Base-by-base conservation (phyloP, 2,113 vertebrate species). In the Centrocercus urophasianus region DNA sequence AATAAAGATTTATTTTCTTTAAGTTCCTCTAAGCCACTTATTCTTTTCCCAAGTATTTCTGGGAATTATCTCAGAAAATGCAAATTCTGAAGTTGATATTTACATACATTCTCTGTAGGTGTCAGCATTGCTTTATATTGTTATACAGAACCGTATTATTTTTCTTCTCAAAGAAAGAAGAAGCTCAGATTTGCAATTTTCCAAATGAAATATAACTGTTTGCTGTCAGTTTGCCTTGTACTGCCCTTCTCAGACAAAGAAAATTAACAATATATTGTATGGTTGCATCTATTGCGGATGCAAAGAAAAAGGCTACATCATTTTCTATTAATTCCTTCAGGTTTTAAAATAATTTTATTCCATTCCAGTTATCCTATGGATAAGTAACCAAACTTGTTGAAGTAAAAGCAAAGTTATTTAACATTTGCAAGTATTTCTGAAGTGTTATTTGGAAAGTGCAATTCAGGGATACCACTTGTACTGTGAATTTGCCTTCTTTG, bases 71-170 rank as follows among this genome's bases (percentile, higher is more conserved):
- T 57, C 54, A 43, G 63, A 89, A 65, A 86, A 93, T 70, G 63
- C 11, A 86, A 94, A 94, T 94, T 93, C 74, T 84, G 92, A 30
- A 48, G 80, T 82, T 93, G 75, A 91, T 97, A 96, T 97, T 96
- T 97, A 89, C 96, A 93, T 96, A 95, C 77, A 86, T 96, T 95
- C 92, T 97, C 96, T 97, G 95, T 97, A 97, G 97, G 93, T 97
- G 97, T 98, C 97, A 98, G 93, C 97, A 96, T 98, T 97, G 97
- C 96, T 97, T 98, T 97, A 93, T 92, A 74, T 86, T 95, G 89
- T 88, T 91, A 56, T 69, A 85, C 21, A 91, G 72, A 92, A 81
- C 43, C 24, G 25, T 34, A 72, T 96, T 95, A 32, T 96, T 96
- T 93, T 95, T 86, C 86, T 93, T 95, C 80, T 91, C 79, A 94